Base-by-base conservation (phyloP, 2,113 vertebrate genomes). In the Romanogobio albipinnatus region DNA sequence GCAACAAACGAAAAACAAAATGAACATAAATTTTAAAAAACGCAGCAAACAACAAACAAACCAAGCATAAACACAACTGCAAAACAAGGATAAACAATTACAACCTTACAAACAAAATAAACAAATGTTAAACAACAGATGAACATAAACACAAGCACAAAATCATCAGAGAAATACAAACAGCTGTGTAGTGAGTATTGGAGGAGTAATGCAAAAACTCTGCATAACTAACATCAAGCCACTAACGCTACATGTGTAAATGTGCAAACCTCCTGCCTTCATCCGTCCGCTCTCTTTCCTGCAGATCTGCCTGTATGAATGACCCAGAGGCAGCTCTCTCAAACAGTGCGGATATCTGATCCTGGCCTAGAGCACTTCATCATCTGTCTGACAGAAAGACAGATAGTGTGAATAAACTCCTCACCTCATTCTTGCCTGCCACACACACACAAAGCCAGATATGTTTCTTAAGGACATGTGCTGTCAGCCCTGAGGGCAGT, bases 401-500 rank as follows among this genome's bases (percentile, higher is more conserved):
- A 39, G 39, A 39, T 39, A 39, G 22, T 58, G 39, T 51, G 59
- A n/a, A 53, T 64, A 68, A 77, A 15, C 76, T 58, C 13, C 53
- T 77, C 22, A 79, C 14, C 24, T 22, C 83, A 78, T 64, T 62
- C 83, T 33, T 66, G n/a, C 68, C 66, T 62, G 64, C 24, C 68
- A 81, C 33, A 71, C 36, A 64, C 49, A 77, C 56, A 73, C 86
- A 68, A 64, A 76, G 75, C 10, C 53, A 84, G 39, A 82, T 43
- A 84, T 81, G 68, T 61, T 68, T 87, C 82, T 64, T 79, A 70
- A 81, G 53, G 29, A 74, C n/a, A 82, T 58, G 79, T 74, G 85
- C 84, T 85, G 76, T 58, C 49, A 76, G n/a, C 45, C 24, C 68
- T 73, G 15, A 45, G 74, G 24, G 45, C 36, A 64, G 4, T 29